Base-by-base conservation (phyloP, 2,113 vertebrate genomes). In the Pontoporia blainvillei region DNA sequence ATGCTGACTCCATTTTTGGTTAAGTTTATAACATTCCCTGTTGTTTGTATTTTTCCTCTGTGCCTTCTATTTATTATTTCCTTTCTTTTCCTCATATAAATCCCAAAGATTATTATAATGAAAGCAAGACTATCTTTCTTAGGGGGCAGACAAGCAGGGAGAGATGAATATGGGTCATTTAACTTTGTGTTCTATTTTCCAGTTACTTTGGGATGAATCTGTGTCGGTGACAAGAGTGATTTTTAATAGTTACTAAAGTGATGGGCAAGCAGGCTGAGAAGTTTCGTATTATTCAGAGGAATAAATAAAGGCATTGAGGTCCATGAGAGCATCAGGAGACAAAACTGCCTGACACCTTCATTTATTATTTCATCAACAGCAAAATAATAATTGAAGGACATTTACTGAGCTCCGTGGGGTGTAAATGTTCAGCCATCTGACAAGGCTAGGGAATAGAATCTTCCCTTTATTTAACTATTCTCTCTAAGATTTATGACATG, bases 241-340 rank as follows among this genome's bases (percentile, higher is more conserved):
- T 49, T 92, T 86, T 78, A 86, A 52, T 18, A 76, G 66, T 3
- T 86, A 1, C n/a, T 36, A n/a, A 78, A 14, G 2, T 10, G 1
- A 62, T 21, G 11, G 10, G 3, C 9, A 5, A 52, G 39, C 1
- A 8, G 14, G 11, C 29, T 34, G 6, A 23, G 2, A 21, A 34
- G 71, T 44, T 46, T 20, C n/a, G 25, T 15, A 0, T 27, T 41
- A 76, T 46, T 76, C 10, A 21, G 11, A 78, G 9, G 64, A 49
- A 46, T 62, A 52, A 90, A 81, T 29, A n/a, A 71, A 85, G 36
- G 3, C 1, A 14, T 36, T 25, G 25, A 44, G 0, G 25, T 15
- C 6, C 20, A 17, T 0, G 1, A 2, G n/a, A 14, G 12, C 0
- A 8, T 54, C 23, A 9, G n/a, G 29, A 44, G 39, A 12, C 1